A percentile compares a stretch with the other conserved stretches of the same genome.
Evolutionary conservation across 2,113 vertebrate species (phyloP).

Genomic region (Amblyornis subalaris): DNA sequence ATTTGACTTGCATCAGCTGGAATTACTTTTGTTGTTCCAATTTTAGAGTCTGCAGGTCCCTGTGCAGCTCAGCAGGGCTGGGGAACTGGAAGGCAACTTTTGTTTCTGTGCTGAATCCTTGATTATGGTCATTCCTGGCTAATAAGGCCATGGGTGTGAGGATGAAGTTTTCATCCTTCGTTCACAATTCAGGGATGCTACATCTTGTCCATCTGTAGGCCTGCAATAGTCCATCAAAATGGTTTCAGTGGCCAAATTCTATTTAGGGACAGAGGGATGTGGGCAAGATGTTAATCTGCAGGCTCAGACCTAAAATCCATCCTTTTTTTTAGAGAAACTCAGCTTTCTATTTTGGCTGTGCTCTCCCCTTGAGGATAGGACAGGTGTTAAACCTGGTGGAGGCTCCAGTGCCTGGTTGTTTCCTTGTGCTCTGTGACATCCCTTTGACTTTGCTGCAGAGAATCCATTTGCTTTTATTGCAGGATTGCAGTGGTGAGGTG

Average conservation of each 20-base stretch:
- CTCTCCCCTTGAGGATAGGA: neutral
- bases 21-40: conserved; percentile 7
- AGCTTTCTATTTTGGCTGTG: neutral
- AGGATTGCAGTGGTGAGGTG: neutral
- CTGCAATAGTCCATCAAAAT: neutral
- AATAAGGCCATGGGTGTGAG: neutral
- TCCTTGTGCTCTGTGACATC: neutral
- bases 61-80: neutral
- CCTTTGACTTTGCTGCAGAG: conserved; percentile 15
- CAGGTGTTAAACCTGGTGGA: neutral
- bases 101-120: neutral
- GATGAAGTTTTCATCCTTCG: neutral
- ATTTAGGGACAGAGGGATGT: neutral
- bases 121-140: neutral
- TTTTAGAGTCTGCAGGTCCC: neutral
- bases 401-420: neutral
- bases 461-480: neutral
- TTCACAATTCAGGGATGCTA: neutral
- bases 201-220: neutral
- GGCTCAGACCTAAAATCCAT: neutral
- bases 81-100: neutral
- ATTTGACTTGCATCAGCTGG: conserved; percentile 30
- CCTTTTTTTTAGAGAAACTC: neutral
- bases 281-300: neutral
- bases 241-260: neutral